Evolutionary conservation across 1,140 invertebrate genomes (phyloP), one percentile per base, ranked within the genome.

Genomic region (Solenopsis fugax): DNA sequence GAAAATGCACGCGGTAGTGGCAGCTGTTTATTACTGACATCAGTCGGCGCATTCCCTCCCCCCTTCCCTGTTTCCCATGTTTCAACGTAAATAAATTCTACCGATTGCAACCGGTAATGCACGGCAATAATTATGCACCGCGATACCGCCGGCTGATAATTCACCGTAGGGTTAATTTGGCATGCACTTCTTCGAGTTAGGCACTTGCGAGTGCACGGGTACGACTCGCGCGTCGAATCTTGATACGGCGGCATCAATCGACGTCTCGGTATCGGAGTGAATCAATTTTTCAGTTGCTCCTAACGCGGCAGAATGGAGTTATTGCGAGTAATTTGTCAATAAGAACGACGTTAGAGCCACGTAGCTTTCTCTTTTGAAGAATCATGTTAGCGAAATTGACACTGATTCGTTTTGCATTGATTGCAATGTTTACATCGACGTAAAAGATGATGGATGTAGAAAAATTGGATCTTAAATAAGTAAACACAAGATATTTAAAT

Each of bases 21-120:
- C 62, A 60, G 62, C 37, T 76, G 84, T 48, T 75, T 76, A 89
- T 89, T 89, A 89, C 56, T 24, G 56, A 45, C 45, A 29, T 29
- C 29, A 41, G 48, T n/a, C 29, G 21, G 52, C 50, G 54, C 48
- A 21, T 72, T 73, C 50, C 24, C 41, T 3, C 4, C 7, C 41
- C 41, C 5, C 37, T 37, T 5, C 37, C 37, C 5, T 5, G 4
- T 41, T 7, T 7, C 41, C 60, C 18, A 6, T 58, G 12, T 60
- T 48, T 16, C 45, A 10, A 16, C 24, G 56, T 50, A 88, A 81
- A 85, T 88, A 77, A 76, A 85, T 88, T 88, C 71, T 73, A 37
- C 16, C 69, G 73, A 18, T 81, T 24, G 67, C 29, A 18, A 29
- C 54, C 37, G 77, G 62, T 76, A 81, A 72, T 48, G 73, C 56